phyloP scores from a whole-genome alignment of 2,797 vertebrate genomes.

The Bradypodion pumilum region DNA sequence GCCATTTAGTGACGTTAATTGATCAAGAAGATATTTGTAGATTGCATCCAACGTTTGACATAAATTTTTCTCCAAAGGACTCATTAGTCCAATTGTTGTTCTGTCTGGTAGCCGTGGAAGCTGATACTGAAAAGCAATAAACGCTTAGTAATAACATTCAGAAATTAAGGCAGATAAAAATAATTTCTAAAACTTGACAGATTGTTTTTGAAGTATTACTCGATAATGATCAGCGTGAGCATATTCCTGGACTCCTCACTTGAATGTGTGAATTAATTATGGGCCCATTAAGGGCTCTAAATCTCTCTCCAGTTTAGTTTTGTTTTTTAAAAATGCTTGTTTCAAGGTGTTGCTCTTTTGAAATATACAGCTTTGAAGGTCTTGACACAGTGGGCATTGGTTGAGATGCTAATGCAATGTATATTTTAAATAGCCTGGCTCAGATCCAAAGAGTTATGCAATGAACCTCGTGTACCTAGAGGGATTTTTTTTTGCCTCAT shows the following conservation, averaged over 20 bases:
- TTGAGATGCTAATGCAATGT: slow-evolving; percentile 27
- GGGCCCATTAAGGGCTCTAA: slow-evolving; percentile 62
- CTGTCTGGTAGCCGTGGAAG: slow-evolving; percentile 7
- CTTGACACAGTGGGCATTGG: not conserved
- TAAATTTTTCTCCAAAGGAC: slow-evolving; percentile 4
- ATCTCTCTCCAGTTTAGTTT: slow-evolving; percentile 49
- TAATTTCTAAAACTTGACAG: too few species aligned
- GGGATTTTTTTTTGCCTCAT: not conserved
- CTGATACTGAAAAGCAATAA: too few species aligned
- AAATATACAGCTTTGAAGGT: slow-evolving; percentile 41
- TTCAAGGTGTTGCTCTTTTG: slow-evolving; percentile 62
- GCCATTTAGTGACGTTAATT: slow-evolving; percentile 10
- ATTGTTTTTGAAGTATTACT: slow-evolving; percentile 71
- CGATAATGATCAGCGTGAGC: slow-evolving; percentile 72
- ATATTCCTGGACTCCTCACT: slow-evolving; percentile 72
- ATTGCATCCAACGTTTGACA: slow-evolving; percentile 26
- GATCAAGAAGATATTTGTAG: slow-evolving; percentile 1
- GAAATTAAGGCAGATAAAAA: slow-evolving; percentile 55
- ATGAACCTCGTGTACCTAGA: not conserved
- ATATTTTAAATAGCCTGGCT: slow-evolving; percentile 37
- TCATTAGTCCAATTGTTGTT: slow-evolving; percentile 27
- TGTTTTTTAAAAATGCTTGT: slow-evolving; percentile 44
- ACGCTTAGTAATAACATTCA: too few species aligned
- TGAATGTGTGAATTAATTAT: slow-evolving; percentile 75
- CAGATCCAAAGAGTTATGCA: not conserved